Evolutionary conservation across 1,140 invertebrate genomes (phyloP), one percentile per base, ranked within the genome.

Genomic region (Nautilus pompilius): DNA sequence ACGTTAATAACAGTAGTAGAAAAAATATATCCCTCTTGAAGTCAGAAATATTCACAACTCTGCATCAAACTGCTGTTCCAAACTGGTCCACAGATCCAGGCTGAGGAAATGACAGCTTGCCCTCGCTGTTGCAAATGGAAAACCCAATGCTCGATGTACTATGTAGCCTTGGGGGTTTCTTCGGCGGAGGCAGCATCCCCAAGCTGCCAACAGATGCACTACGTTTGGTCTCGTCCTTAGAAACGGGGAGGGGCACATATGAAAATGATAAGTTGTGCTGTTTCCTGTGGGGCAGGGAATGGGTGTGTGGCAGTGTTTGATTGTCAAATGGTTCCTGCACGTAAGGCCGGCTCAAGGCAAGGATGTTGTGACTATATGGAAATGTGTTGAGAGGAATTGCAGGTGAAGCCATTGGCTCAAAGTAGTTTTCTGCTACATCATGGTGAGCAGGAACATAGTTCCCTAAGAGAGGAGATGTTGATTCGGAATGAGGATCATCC

Each of bases 211-310:
- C 17, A 22, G 49, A 53, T 10, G 49, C 26, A 53, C 26, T 28
- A 3, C 49, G 49, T 53, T 53, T 53, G 49, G 17, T 53, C n/a
- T 53, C 49, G n/a, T 53, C 49, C 17, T 53, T 53, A 2, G 49
- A 28, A 4, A 15, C 13, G 17, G 8, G 17, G 15, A 28, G 49
- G 6, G 49, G 49, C 17, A 28, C 26, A 17, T 22, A 24, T 15
- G 15, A 53, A 24, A 28, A 28, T 13, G 45, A 46, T 2, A 53
- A 5, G 29, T 28, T 53, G 17, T 5, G 49, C 22, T 53, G 26
- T 6, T 17, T 15, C 24, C n/a, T 3, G 20, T 28, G 13, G 3
- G 24, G 49, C 49, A 8, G 5, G 49, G 26, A 8, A 53, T 13
- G 2, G 49, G 24, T 24, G 49, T 24, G 49, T 24, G 15, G 26